These are phyloP conservation scores for Anabas testudineus DNA, from an alignment of 2,797 vertebrate genomes.

Conservation along the genomic window DNA sequence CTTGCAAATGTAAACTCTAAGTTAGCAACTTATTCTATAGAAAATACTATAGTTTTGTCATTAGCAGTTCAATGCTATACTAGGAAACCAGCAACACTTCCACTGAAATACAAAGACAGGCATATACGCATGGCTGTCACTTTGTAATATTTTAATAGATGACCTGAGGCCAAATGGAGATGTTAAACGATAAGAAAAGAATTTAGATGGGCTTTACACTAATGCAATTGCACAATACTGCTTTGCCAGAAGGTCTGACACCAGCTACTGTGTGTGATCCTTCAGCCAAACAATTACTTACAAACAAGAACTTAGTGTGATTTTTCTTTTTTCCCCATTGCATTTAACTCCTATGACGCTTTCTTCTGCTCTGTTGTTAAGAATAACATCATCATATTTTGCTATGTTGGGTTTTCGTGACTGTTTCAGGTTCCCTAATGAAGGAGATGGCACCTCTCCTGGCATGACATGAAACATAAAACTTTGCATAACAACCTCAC, in stretches of 20 bases:
- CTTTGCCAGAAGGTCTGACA: slow-evolving; percentile 32
- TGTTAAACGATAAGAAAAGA: slow-evolving; percentile 44
- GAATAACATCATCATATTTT: background rate
- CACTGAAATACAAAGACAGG: slow-evolving; percentile 38
- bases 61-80: slow-evolving; percentile 1
- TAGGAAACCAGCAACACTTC: slow-evolving; percentile 24
- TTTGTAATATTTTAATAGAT: slow-evolving; percentile 46
- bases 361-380: background rate
- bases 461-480: slow-evolving; percentile 36
- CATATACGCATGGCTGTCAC: slow-evolving; percentile 41
- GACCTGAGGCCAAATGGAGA: slow-evolving; percentile 38
- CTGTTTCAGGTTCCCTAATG: slow-evolving; percentile 5
- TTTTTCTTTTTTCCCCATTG: background rate
- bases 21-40: slow-evolving; percentile 5
- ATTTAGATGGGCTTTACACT: slow-evolving; percentile 35
- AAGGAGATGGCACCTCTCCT: background rate
- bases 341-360: background rate
- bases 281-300: slow-evolving; percentile 1
- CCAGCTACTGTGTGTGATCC: slow-evolving; percentile 24
- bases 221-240: slow-evolving; percentile 46
- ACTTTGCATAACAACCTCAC: slow-evolving; percentile 25
- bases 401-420: background rate
- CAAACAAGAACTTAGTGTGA: slow-evolving; percentile 13
- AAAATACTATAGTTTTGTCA: background rate
- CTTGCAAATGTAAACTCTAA: slow-evolving; percentile 26